phyloP scores from a whole-genome alignment of 2,888 invertebrate genomes.

The Ethmia dodecea region DNA sequence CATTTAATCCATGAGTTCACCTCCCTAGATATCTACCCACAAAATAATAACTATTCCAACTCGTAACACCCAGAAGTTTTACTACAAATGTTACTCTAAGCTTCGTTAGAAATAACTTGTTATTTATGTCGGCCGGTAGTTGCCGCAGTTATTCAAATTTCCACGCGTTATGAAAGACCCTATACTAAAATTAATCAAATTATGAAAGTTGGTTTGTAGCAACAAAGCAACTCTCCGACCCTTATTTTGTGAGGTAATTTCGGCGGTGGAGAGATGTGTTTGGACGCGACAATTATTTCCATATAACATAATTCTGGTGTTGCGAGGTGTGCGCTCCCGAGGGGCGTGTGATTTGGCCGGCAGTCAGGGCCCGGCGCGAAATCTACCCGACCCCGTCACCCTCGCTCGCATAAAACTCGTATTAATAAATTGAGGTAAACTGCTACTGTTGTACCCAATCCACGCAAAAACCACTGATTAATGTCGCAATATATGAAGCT shows the following conservation, averaged over 20 bases:
- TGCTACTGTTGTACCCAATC: conserved; percentile 39
- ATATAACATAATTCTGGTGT: conserved; percentile 65
- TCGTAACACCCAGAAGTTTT: too few relatives aligned
- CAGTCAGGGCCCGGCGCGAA: conserved; percentile 17
- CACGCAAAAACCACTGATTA: not conserved
- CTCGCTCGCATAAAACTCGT: conserved; percentile 30
- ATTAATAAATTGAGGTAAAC: conserved; percentile 60
- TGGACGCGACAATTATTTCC: conserved; percentile 64
- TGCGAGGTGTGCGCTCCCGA: conserved; percentile 49
- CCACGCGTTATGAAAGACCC: conserved; percentile 29
- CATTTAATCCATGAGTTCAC: too few relatives aligned
- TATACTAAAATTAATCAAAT: conserved; percentile 56
- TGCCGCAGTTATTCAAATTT: conserved; percentile 24
- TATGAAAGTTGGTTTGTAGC: conserved; percentile 48
- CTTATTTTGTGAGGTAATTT: conserved; percentile 56
- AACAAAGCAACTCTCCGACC: conserved; percentile 50
- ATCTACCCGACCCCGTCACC: conserved; percentile 24
- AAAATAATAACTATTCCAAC: not conserved
- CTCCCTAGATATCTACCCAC: not conserved
- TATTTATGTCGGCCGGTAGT: conserved; percentile 10
- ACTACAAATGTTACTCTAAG: not conserved
- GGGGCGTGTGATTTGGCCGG: conserved; percentile 57
- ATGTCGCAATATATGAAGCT: not conserved
- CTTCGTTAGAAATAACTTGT: not conserved
- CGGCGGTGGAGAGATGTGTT: conserved; percentile 42